phyloP scores from a whole-genome alignment of 2,113 vertebrate species.

The Hystrix cristata region DNA sequence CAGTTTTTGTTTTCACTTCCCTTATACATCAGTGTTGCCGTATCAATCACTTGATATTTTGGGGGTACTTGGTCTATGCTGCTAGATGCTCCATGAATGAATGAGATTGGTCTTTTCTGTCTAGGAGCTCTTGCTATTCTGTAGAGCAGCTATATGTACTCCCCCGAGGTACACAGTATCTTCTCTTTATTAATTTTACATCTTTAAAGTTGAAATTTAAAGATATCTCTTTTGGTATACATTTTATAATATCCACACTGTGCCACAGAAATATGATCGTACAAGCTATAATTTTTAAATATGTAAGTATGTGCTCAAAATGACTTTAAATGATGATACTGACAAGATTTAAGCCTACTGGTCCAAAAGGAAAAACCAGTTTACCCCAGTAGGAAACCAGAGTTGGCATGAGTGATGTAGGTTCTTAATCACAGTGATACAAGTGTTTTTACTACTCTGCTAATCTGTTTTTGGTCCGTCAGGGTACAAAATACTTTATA shows the following conservation, averaged over 20 bases:
- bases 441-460: background rate
- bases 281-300: background rate
- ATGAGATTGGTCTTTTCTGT: background rate
- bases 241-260: background rate
- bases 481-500: constrained; percentile 10
- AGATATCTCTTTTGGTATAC: background rate
- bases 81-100: background rate
- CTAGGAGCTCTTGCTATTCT: background rate
- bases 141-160: background rate
- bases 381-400: background rate
- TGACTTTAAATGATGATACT: background rate
- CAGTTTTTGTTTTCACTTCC: background rate
- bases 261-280: background rate
- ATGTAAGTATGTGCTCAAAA: background rate
- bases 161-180: background rate
- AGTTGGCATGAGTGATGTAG: background rate
- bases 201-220: background rate
- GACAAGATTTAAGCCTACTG: background rate
- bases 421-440: background rate
- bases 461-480: background rate
- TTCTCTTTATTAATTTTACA: constrained; percentile 35
- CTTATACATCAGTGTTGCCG: background rate
- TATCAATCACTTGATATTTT: background rate
- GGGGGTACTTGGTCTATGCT: constrained; percentile 3
- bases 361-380: background rate